These are phyloP conservation scores for Alca torda DNA, from an alignment of 2,797 vertebrate species.

Conservation along the genomic window DNA sequence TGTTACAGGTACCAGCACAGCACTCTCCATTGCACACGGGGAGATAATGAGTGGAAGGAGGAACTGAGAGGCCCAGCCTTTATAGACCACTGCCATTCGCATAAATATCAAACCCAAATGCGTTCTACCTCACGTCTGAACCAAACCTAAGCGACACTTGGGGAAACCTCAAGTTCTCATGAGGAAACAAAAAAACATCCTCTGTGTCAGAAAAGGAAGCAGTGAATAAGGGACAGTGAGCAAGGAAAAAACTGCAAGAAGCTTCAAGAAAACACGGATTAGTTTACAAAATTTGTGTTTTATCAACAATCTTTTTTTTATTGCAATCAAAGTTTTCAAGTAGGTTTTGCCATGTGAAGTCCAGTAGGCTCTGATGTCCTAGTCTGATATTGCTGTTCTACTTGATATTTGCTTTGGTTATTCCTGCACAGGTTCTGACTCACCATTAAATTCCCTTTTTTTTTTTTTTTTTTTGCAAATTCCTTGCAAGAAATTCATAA, in stretches of 20 bases:
- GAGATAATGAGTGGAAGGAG: not conserved
- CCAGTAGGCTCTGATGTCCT: not conserved
- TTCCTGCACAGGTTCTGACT: conserved; percentile 23
- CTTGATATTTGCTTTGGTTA: conserved; percentile 12
- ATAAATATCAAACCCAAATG: not conserved
- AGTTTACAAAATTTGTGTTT: not conserved
- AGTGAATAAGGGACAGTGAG: not conserved
- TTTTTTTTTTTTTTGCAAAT: not conserved
- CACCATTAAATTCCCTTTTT: not conserved
- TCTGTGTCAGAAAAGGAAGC: not conserved
- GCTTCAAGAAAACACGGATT: not conserved
- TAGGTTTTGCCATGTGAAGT: not conserved
- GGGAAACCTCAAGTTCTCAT: not conserved
- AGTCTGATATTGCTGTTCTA: not conserved
- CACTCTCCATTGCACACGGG: rapidly evolving
- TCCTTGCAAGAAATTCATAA: not conserved
- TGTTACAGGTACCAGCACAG: not conserved
- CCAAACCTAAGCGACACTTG: not conserved
- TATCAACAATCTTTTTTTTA: not conserved
- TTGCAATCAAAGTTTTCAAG: not conserved
- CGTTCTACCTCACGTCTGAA: not conserved
- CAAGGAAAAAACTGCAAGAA: not conserved
- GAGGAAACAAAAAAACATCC: not conserved
- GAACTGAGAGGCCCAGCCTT: not conserved
- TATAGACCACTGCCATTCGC: not conserved